These are phyloP conservation scores for Corythaixoides concolor DNA, from an alignment of 2,113 vertebrate genomes.

Conservation along the genomic window DNA sequence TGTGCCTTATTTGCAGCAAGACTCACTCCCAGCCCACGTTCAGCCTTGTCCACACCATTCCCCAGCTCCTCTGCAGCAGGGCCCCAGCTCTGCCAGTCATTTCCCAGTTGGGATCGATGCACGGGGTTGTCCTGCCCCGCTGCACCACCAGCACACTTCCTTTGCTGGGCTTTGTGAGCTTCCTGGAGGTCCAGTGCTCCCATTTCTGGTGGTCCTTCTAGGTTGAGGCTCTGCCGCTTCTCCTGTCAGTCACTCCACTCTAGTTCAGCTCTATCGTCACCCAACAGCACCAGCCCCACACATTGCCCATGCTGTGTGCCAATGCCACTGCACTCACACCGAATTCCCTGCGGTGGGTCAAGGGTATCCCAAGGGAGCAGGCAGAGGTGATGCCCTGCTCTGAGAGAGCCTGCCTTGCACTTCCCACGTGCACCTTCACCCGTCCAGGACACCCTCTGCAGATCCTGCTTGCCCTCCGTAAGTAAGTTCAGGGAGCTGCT, in stretches of 20 bases:
- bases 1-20: not conserved
- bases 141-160: accelerated
- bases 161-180: not conserved
- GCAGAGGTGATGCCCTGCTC: not conserved
- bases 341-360: accelerated
- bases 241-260: not conserved
- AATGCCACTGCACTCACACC: accelerated
- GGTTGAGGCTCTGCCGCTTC: not conserved
- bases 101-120: not conserved
- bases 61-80: not conserved
- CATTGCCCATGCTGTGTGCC: too few relatives aligned
- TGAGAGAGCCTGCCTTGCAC: not conserved
- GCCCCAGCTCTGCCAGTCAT: not conserved
- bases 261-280: accelerated
- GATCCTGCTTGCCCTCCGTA: not conserved
- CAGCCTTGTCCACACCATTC: accelerated
- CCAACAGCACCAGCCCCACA: not conserved
- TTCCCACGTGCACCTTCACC: not conserved
- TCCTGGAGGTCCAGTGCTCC: not conserved
- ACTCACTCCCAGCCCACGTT: not conserved
- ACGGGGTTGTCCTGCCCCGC: not conserved
- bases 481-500: not conserved
- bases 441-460: not conserved
- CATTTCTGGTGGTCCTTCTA: not conserved
- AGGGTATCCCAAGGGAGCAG: too few relatives aligned